Base-by-base conservation (phyloP, 2,113 vertebrate species). In the Cyphomyrus discorhynchus region DNA sequence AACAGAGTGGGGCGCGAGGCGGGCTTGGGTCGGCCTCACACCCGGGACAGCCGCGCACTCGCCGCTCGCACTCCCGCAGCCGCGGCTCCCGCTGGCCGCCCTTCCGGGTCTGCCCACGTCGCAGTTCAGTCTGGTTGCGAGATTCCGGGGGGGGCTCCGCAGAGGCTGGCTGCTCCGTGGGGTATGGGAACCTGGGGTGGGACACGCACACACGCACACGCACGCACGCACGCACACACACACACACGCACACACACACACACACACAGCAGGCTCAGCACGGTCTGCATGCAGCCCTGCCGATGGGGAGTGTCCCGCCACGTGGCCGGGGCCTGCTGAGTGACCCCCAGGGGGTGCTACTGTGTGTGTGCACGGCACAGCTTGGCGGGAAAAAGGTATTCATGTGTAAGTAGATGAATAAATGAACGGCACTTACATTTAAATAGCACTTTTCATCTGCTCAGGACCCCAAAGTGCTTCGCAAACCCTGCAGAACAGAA, bases 11-110 rank as follows among this genome's bases (percentile, higher is more conserved):
- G 96, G 97, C 97, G 94, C 98, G 97, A 21, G 98, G 98, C 97
- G 98, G 97, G 96, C 99, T 99, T 95, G 98, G 98, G 98, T 99
- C 98, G 98, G 99, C 98, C 97, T 99, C 97, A 7, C 98, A 99
- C 95, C 97, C 97, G 96, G 98, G 98, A 96, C 99, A 98, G 97
- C 99, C 98, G 96, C 98, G 97, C 92, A 98, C 5, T 6, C 17
- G 74, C 27, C 1, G 98, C 92, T 96, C 97, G 88, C 98, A 98
- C 94, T 97, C 96, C 96, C 98, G 98, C 95, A 97, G 96, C 96
- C 99, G 97, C 96, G 99, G 96, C 95, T 98, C 97, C 94, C 97
- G 96, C 96, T 97, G 98, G 95, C 98, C 97, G 89, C 97, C 95
- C 97, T 98, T 99, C 95, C 98, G 96, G 92, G 95, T 96, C 96